phyloP scores from a whole-genome alignment of 2,888 invertebrate species.

The Laspeyria flexula region DNA sequence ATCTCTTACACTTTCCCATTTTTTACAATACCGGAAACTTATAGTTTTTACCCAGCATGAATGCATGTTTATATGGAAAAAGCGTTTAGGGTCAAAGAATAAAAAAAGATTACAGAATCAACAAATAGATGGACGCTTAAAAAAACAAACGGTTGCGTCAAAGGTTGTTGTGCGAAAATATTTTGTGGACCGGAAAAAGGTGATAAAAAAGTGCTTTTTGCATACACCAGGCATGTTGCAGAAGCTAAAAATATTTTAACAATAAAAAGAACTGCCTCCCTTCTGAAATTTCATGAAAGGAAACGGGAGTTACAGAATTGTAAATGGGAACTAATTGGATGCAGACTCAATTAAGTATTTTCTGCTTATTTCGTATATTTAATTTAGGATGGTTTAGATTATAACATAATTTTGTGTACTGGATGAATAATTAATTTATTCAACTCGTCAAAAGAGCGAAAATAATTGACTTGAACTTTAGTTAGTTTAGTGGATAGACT shows the following conservation, averaged over 20 bases:
- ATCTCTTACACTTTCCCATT: no score
- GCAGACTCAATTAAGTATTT: slow-evolving; percentile 35
- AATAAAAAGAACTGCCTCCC: slow-evolving; percentile 27
- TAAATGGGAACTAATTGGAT: slow-evolving; percentile 37
- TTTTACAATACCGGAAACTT: no score
- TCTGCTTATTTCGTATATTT: slow-evolving; percentile 13
- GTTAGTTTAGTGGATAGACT: no score
- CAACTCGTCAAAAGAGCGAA: no score
- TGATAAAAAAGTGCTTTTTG: slow-evolving; percentile 33
- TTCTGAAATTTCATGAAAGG: slow-evolving; percentile 30
- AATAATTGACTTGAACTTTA: no score
- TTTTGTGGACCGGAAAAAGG: slow-evolving; percentile 39
- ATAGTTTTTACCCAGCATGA: no score
- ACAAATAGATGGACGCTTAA: slow-evolving; percentile 26
- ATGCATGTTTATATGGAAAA: background rate
- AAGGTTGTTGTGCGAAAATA: slow-evolving; percentile 38
- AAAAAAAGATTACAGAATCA: slow-evolving; percentile 23
- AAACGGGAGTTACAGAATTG: slow-evolving; percentile 32
- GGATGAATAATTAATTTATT: no score
- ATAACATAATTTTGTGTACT: no score
- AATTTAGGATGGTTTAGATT: no score
- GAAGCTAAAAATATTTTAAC: slow-evolving; percentile 32
- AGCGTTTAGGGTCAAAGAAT: background rate
- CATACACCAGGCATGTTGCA: slow-evolving; percentile 18
- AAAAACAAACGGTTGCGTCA: slow-evolving; percentile 42